Evolutionary conservation across 2,888 invertebrate species (phyloP), one percentile per base, ranked within the genome.

Genomic region (Drosophila mayaguana): DNA sequence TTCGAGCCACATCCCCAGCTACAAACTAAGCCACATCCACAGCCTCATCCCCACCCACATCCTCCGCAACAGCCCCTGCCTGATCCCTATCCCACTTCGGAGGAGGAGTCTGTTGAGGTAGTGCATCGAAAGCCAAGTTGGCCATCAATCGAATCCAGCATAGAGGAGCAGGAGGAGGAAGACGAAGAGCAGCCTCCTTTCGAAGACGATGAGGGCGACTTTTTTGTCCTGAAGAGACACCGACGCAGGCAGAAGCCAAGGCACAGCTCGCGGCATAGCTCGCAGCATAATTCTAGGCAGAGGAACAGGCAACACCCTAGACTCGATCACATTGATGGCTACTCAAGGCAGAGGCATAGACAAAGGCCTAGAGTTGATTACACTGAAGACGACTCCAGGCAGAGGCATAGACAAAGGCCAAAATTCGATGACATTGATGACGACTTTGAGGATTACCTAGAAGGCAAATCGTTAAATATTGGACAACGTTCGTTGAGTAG

Each of bases 161-260:
- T 60, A 14, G 75, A 71, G 9, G 78, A 78, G 11, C 74, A 75
- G 7, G 56, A 46, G 8, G 40, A 71, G 16, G 51, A 32, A 14
- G 60, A n/a, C 4, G 75, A 70, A 0, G 76, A 69, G 14, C 78
- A 78, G n/a, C 60, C 60, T 11, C 3, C 71, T 11, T 22, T 53
- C 62, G 2, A 50, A 4, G 62, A 56, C 0, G 83, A 80, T 12
- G 69, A 80, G 25, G 78, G 81, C 22, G 92, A 92, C 63, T 93
- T 91, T 59, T 92, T 85, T 78, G 80, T 92, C 3, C 68, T 92
- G 8, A 92, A 90, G 12, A 62, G 63, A 14, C 72, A 54, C 75
- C 67, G 88, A 46, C 72, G 34, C 42, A 82, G 36, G 71, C 89
- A 60, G 45, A 57, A 51, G 4, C 66, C 66, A 3, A 60, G 51